phyloP scores from a whole-genome alignment of 2,113 vertebrate genomes.

The Corythornis madagascariensis region DNA sequence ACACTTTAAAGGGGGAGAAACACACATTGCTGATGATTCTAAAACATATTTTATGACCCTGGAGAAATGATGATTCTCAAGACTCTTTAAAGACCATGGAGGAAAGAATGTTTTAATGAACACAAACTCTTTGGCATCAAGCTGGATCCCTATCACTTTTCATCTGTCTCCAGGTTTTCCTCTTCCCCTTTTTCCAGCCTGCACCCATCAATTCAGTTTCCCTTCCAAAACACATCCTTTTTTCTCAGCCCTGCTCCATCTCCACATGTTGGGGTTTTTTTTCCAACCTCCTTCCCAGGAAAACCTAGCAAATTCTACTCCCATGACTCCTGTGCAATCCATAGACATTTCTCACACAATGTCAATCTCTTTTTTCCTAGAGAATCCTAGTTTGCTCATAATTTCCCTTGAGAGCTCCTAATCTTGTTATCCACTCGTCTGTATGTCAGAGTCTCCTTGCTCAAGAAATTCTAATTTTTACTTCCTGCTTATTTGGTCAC shows the following conservation, averaged over 20 bases:
- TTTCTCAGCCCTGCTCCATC: conserved; percentile 1
- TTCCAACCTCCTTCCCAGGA: conserved; percentile 29
- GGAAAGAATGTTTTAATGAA: neutral
- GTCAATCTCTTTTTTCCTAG: conserved; percentile 19
- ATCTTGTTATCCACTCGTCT: conserved; percentile 52
- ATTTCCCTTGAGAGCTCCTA: conserved; percentile 47
- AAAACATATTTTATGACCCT: neutral
- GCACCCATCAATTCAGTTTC: neutral
- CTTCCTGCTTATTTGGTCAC: conserved; percentile 59
- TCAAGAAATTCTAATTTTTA: conserved; percentile 16
- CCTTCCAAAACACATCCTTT: conserved; percentile 8
- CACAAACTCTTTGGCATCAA: neutral
- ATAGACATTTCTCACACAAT: conserved; percentile 50
- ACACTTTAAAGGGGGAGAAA: neutral
- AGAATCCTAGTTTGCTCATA: conserved; percentile 31
- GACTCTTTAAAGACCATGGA: neutral
- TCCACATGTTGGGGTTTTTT: neutral
- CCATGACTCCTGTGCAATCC: conserved; percentile 38
- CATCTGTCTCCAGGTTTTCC: neutral
- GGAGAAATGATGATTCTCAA: neutral
- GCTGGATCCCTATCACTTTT: neutral
- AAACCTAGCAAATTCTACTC: conserved; percentile 48
- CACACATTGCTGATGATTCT: neutral
- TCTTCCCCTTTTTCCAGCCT: neutral
- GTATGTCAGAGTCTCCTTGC: conserved; percentile 22